Conservation (phyloP, 2,113 vertebrate species). For the Tenrec ecaudatus region DNA sequence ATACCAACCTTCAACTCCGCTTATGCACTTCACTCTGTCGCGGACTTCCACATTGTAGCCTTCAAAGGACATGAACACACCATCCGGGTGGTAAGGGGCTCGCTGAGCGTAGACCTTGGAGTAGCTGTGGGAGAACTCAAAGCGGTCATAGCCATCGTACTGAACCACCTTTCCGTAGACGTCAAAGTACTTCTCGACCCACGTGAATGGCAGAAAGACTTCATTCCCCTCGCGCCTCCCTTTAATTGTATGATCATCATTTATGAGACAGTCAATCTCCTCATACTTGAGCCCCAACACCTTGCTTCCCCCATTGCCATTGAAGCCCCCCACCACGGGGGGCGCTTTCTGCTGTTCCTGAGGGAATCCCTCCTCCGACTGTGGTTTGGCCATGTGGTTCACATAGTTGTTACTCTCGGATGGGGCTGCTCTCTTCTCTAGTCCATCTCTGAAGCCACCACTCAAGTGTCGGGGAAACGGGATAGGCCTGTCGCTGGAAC, state of each 20-base stretch:
- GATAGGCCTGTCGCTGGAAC: slow-evolving; percentile 89
- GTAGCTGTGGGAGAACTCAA: slow-evolving; percentile 99
- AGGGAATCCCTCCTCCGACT: slow-evolving; percentile 87
- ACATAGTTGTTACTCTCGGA: slow-evolving; percentile 81
- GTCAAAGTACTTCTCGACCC: slow-evolving; percentile 98
- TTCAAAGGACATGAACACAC: slow-evolving; percentile 99
- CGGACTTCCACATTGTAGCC: slow-evolving; percentile 99
- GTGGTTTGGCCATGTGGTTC: slow-evolving; percentile 77
- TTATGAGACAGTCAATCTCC: slow-evolving; percentile 98
- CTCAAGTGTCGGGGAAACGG: slow-evolving; percentile 82
- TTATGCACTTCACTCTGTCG: slow-evolving; percentile 98
- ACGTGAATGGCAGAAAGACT: slow-evolving; percentile 96
- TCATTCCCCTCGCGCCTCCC: slow-evolving; percentile 93
- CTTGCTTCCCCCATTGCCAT: slow-evolving; percentile 80
- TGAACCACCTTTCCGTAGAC: slow-evolving; percentile 96
- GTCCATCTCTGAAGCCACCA: slow-evolving; percentile 86
- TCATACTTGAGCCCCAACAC: slow-evolving; percentile 90
- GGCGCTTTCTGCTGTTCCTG: slow-evolving; percentile 90
- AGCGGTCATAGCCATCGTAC: slow-evolving; percentile 95
- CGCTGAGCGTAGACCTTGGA: slow-evolving; percentile 97
- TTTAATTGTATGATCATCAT: slow-evolving; percentile 95
- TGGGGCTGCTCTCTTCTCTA: slow-evolving; percentile 78
- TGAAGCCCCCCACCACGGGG: slow-evolving; percentile 85
- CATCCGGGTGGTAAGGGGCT: slow-evolving; percentile 95
- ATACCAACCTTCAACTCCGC: slow-evolving; percentile 95